These are phyloP conservation scores for Punctoribates punctum DNA, from an alignment of 2,888 invertebrate species.

Conservation along the genomic window DNA sequence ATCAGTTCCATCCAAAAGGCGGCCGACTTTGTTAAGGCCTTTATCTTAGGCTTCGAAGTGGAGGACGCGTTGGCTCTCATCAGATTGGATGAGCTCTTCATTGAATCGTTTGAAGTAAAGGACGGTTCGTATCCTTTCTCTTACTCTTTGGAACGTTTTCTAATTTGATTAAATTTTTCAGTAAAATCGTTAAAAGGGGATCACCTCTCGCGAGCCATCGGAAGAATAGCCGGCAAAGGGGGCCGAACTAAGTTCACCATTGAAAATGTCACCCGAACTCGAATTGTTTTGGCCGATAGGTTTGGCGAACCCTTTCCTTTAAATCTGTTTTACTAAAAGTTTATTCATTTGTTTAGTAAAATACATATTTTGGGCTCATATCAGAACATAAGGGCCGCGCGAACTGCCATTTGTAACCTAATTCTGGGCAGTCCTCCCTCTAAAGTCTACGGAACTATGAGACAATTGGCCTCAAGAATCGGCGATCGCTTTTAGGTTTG, in stretches of 20 bases:
- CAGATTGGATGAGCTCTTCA: slow-evolving; percentile 89
- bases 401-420: slow-evolving; percentile 89
- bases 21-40: slow-evolving; percentile 96
- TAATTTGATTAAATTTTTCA: slow-evolving; percentile 47
- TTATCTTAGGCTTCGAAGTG: slow-evolving; percentile 91
- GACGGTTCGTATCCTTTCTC: slow-evolving; percentile 59
- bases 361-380: slow-evolving; percentile 96
- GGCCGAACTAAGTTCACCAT: slow-evolving; percentile 96
- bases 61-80: slow-evolving; percentile 92
- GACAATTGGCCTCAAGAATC: slow-evolving; percentile 76
- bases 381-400: slow-evolving; percentile 90
- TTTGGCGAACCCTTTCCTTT: slow-evolving; percentile 45
- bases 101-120: slow-evolving; percentile 94
- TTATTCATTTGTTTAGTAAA: slow-evolving; percentile 60
- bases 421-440: slow-evolving; percentile 94
- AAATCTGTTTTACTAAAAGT: neutral
- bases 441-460: slow-evolving; percentile 92
- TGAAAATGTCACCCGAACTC: slow-evolving; percentile 96
- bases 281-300: slow-evolving; percentile 90
- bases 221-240: slow-evolving; percentile 94
- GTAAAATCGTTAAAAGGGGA: slow-evolving; percentile 93
- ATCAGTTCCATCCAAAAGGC: slow-evolving; percentile 91
- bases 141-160: slow-evolving; percentile 21
- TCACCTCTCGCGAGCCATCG: slow-evolving; percentile 90
- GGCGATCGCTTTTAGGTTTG: slow-evolving; percentile 69